Conservation (phyloP, 2,888 invertebrate genomes). For the Oligia strigilis region DNA sequence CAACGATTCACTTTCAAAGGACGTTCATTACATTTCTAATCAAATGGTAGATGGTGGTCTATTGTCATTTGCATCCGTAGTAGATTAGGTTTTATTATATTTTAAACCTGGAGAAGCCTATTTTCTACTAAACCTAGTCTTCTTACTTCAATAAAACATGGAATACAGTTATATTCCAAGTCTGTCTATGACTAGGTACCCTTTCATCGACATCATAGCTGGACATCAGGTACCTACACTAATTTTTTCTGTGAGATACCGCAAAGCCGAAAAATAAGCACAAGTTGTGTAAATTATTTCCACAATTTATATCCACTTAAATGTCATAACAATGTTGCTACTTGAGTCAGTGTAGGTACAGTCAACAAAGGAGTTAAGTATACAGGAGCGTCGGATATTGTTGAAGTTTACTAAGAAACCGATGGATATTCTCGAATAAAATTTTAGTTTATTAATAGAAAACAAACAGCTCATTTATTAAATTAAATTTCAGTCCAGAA, state of each 20-base stretch:
- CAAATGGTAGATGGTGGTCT: conserved; percentile 1
- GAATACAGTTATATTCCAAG: too few species aligned
- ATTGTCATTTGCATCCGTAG: not conserved
- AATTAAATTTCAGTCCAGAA: too few species aligned
- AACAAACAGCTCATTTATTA: too few species aligned
- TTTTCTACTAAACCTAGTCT: not conserved
- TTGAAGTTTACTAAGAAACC: too few species aligned
- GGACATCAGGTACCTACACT: not conserved
- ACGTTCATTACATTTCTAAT: conserved; percentile 42
- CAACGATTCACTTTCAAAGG: conserved; percentile 24
- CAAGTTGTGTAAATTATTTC: not conserved
- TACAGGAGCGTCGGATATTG: too few species aligned
- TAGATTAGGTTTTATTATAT: conserved; percentile 2
- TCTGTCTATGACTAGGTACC: too few species aligned
- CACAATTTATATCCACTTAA: not conserved
- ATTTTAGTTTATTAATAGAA: too few species aligned
- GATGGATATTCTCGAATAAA: too few species aligned
- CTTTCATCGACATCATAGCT: not conserved
- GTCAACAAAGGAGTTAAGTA: too few species aligned
- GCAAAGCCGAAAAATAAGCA: not conserved
- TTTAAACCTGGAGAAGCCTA: not conserved
- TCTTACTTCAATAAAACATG: too few species aligned
- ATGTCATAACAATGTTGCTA: not conserved
- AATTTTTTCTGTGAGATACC: not conserved
- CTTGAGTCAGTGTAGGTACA: too few species aligned